Evolutionary conservation across 2,113 vertebrate species (phyloP), one percentile per base, ranked within the genome.

Genomic region (Pungitius pungitius): DNA sequence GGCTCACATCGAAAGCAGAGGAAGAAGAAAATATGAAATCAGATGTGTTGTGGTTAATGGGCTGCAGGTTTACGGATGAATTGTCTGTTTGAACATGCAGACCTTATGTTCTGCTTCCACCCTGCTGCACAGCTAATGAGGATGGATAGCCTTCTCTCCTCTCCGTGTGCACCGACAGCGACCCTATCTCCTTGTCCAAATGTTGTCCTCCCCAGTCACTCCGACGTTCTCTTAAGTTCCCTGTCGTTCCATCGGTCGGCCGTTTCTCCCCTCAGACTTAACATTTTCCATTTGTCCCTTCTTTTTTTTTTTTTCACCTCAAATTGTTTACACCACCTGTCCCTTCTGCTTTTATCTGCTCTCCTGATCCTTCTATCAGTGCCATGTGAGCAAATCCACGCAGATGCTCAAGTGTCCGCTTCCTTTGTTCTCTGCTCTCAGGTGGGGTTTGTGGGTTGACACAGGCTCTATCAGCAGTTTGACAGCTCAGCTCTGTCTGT

Each of bases 11-110:
- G 51, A 73, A 71, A 64, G 33, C 12, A 14, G 18, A 52, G 12
- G 49, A 22, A 24, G n/a, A 67, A 35, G 26, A 37, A 65, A 40
- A 52, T 47, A 17, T 42, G 66, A 39, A 14, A 73, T 78, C 69
- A 69, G 61, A 56, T 80, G 51, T 75, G 49, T 47, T 55, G 37
- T 47, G 56, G 65, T 77, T 73, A 82, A 86, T 59, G 68, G 55
- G 42, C 39, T 64, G 61, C 49, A 61, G 60, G 61, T 47, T 75
- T 77, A 26, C 45, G n/a, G 64, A 67, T 65, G 67, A 57, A 49
- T 45, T 63, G 70, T 82, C 80, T 74, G 79, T 77, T 76, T 83
- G 63, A 75, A 83, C 73, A 78, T 62, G 59, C 73, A 62, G 51
- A 26, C 30, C 26, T 66, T 66, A 43, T 65, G 75, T 79, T 80